Evolutionary conservation across 2,113 vertebrate species (phyloP).

Genomic region (Actinemys pallida): DNA sequence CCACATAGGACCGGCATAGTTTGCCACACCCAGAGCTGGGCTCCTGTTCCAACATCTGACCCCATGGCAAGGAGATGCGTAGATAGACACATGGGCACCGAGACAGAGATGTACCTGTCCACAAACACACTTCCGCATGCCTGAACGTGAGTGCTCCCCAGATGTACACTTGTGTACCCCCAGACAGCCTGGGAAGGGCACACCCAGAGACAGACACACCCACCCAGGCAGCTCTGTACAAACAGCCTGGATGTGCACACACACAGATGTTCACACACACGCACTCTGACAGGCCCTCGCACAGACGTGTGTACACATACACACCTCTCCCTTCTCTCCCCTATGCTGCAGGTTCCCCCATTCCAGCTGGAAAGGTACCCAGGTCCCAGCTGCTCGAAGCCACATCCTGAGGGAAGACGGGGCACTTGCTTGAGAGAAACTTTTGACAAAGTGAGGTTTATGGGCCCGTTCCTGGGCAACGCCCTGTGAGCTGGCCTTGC

Average conservation of each 20-base stretch:
- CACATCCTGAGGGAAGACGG: not conserved
- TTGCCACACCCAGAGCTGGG: not conserved
- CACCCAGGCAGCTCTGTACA: not conserved
- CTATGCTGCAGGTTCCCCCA: not conserved
- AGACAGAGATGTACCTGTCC: not conserved
- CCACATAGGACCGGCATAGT: not conserved
- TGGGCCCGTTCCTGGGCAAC: not conserved
- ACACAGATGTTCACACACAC: not conserved
- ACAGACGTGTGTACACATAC: not conserved
- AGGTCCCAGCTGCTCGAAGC: not conserved
- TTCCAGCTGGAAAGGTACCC: not conserved
- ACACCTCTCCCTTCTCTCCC: too few relatives aligned
- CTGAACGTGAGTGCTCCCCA: not conserved
- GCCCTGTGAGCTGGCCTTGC: not conserved
- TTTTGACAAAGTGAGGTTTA: not conserved
- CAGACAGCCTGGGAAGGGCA: not conserved
- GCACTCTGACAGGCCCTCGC: too few relatives aligned
- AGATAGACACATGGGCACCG: too few relatives aligned
- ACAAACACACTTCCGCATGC: not conserved
- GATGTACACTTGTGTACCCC: not conserved
- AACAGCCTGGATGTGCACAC: not conserved
- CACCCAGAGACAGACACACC: not conserved
- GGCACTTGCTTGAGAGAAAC: not conserved
- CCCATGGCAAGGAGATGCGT: too few relatives aligned
- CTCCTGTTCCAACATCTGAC: too few relatives aligned